Percentiles rank a stretch among this genome's conserved stretches.
phyloP scores from a whole-genome alignment of 2,888 invertebrate species.

The Nebria salina region DNA sequence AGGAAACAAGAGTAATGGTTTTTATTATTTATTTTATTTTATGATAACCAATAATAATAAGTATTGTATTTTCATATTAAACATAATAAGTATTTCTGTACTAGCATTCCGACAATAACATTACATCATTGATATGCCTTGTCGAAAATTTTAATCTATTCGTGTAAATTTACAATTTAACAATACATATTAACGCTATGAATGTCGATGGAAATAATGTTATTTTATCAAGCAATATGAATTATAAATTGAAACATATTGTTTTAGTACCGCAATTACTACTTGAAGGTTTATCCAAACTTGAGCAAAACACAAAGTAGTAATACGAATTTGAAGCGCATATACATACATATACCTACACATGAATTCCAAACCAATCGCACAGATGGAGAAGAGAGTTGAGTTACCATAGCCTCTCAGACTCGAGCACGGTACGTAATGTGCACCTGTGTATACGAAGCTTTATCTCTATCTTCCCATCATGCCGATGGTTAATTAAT shows the following conservation, averaged over 20 bases:
- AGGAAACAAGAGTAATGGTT: too few species aligned
- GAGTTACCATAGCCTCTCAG: background rate
- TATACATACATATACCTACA: background rate
- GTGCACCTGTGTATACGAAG: conserved; percentile 13
- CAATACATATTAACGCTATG: too few species aligned
- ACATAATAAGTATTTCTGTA: too few species aligned
- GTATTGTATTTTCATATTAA: too few species aligned
- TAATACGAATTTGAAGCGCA: background rate
- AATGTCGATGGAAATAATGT: background rate
- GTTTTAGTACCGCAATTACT: background rate
- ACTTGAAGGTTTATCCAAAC: background rate
- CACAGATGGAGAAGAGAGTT: background rate
- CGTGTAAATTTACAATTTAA: too few species aligned
- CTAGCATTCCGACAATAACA: too few species aligned
- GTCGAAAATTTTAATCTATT: too few species aligned
- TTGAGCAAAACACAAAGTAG: background rate
- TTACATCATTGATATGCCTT: too few species aligned
- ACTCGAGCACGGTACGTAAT: background rate
- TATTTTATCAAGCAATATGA: background rate
- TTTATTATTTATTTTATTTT: too few species aligned
- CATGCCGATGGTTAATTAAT: conserved; percentile 55
- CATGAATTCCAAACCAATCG: background rate
- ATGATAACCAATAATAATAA: too few species aligned
- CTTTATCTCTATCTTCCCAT: conserved; percentile 11
- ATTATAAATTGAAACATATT: background rate